Conservation (phyloP, 2,113 vertebrate species). For the Elaphurus davidianus region DNA sequence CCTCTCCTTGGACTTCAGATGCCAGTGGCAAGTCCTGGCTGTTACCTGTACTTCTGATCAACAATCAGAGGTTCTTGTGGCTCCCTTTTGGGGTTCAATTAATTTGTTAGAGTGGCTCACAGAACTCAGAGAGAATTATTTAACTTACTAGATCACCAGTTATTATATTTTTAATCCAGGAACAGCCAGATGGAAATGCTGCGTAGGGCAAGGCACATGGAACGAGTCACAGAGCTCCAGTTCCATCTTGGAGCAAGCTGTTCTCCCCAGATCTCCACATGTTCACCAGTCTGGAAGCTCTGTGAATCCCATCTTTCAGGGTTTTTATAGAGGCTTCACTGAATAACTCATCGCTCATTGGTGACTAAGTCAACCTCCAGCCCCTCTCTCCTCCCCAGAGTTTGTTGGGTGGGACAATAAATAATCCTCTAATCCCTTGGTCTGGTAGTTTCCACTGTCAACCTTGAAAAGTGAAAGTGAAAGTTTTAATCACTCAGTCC, state of each 20-base stretch:
- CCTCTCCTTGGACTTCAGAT: neutral
- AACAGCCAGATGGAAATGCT: neutral
- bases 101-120: neutral
- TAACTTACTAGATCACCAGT: neutral
- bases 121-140: neutral
- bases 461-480: neutral
- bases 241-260: neutral
- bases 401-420: accelerated
- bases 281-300: neutral
- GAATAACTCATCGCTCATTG: neutral
- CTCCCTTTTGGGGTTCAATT: neutral
- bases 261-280: neutral
- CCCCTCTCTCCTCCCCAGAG: neutral
- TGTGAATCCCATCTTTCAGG: neutral
- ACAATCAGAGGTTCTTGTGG: neutral
- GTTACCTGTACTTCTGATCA: neutral
- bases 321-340: neutral
- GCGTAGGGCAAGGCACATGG: neutral
- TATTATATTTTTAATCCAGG: neutral
- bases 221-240: neutral
- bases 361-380: neutral
- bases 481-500: neutral
- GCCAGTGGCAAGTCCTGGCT: neutral
- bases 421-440: neutral
- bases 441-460: neutral